Evolutionary conservation across 2,113 vertebrate genomes (phyloP), one percentile per base, ranked within the genome.

Genomic region (Oryzias curvinotus): DNA sequence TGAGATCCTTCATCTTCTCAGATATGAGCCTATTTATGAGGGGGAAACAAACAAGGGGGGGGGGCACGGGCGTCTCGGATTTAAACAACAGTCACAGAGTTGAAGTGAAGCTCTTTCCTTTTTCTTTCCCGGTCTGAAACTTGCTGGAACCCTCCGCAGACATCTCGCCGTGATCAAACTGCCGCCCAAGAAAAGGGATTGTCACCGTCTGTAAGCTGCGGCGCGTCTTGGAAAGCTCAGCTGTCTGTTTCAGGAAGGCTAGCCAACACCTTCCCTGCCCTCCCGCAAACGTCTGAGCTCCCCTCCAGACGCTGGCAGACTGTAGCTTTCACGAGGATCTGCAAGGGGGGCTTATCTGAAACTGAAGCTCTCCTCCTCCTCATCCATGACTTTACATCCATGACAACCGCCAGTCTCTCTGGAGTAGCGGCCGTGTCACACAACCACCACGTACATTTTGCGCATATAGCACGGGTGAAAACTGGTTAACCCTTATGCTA

Each of bases 341-440:
- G 46, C 92, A 93, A 2, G 65, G 83, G 78, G 0, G 87, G 93
- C 52, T 65, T 93, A 71, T 77, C 85, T 17, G 87, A 75, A 64
- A 76, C 81, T 1, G 91, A 93, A 78, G 68, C 75, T 65, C 92
- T 88, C 78, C 93, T 93, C 72, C 83, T 85, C 4, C 91, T 92
- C 58, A 92, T 95, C 57, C 91, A 93, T 0, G 91, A 95, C 94
- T 94, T 68, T 63, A 85, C 71, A 89, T 93, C 54, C 82, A 90
- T n/a, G 87, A 93, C 60, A 94, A 93, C 79, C 90, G 92, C 0
- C 94, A 59, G 88, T 93, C 69, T 52, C 75, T 0, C 83, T 93
- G 3, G 26, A 21, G 44, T n/a, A 36, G 10, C 30, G 21, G 21
- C 21, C 21, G 21, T 23, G 21, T 23, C 21, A 23, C 21, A 23